Conservation (phyloP, 2,797 vertebrate genomes). For the Brachyrhaphis roseni region DNA sequence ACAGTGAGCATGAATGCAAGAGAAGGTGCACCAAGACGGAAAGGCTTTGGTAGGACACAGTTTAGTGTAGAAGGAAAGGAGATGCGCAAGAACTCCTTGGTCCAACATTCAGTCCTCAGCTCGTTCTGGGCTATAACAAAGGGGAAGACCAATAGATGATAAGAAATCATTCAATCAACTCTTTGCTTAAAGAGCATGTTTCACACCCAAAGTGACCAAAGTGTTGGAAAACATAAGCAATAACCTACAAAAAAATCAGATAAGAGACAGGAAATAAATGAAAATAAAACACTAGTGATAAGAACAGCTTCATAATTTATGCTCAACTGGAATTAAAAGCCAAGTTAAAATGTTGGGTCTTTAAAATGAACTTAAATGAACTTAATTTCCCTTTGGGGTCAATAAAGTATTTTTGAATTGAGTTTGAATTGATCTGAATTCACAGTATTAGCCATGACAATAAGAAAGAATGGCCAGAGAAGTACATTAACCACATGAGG, state of each 20-base stretch:
- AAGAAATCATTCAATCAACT: background rate
- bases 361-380: background rate
- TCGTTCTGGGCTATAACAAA: conserved; percentile 9
- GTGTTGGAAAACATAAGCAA: background rate
- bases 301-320: background rate
- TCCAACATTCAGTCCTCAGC: conserved; percentile 15
- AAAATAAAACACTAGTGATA: background rate
- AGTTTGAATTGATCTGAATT: too few relatives aligned
- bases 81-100: conserved; percentile 10
- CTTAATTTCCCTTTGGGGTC: background rate
- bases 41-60: conserved; percentile 18
- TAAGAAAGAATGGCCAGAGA: background rate
- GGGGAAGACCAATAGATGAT: background rate
- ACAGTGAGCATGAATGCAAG: conserved; percentile 49
- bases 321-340: background rate
- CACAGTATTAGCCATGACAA: background rate
- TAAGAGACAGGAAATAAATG: background rate
- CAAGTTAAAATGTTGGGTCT: background rate
- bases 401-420: too few relatives aligned
- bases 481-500: background rate
- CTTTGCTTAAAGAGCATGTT: background rate
- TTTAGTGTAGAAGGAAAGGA: conserved; percentile 12
- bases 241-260: background rate
- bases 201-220: background rate
- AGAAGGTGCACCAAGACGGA: conserved; percentile 30